phyloP scores from a whole-genome alignment of 2,113 vertebrate genomes.

The Varanus komodoensis region DNA sequence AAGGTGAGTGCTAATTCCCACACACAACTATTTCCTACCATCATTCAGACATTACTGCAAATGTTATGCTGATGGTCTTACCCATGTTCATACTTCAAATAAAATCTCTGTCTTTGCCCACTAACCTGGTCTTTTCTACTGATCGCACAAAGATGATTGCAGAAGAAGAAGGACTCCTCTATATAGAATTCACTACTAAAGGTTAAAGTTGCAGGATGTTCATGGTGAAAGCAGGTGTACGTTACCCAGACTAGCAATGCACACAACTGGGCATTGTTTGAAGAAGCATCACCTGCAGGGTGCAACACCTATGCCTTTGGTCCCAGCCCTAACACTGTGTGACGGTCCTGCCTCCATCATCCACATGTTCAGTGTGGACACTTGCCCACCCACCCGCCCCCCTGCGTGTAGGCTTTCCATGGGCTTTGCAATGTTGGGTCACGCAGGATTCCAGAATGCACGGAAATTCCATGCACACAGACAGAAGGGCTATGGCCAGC shows the following conservation, averaged over 20 bases:
- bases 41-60: neutral
- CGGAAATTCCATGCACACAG: neutral
- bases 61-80: neutral
- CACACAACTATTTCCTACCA: neutral
- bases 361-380: neutral
- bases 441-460: neutral
- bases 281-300: neutral
- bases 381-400: too few species aligned
- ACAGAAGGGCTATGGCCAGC: neutral
- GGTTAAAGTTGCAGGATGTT: neutral
- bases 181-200: neutral
- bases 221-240: neutral
- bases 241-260: neutral
- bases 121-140: neutral
- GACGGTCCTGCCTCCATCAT: neutral
- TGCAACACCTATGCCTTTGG: neutral
- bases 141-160: neutral
- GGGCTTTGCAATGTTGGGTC: neutral
- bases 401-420: neutral
- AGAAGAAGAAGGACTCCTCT: neutral
- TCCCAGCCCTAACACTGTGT: neutral
- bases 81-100: neutral
- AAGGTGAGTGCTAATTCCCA: neutral
- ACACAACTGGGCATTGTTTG: neutral
- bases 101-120: neutral